Evolutionary conservation across 2,113 vertebrate species (phyloP).

Genomic region (Megaptera novaeangliae): DNA sequence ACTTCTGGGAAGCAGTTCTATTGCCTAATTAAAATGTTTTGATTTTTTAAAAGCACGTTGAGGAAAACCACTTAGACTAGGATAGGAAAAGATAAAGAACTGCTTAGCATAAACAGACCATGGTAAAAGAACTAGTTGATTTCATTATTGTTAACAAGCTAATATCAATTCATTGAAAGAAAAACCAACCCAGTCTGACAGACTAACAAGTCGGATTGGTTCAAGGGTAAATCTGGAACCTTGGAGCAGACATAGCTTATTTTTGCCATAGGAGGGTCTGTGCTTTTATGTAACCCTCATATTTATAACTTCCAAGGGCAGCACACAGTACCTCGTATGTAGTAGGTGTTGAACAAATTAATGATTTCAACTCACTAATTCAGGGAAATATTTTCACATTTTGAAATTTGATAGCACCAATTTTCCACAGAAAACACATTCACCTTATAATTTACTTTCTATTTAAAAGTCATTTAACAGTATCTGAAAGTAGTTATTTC

Average conservation of each 20-base stretch:
- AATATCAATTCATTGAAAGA: not conserved
- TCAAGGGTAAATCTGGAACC: not conserved
- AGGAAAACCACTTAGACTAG: not conserved
- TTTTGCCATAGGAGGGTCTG: not conserved
- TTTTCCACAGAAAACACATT: not conserved
- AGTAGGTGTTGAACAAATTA: not conserved
- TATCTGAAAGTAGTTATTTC: not conserved
- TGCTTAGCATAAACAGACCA: not conserved
- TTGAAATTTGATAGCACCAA: not conserved
- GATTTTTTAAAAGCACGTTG: not conserved
- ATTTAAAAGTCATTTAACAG: not conserved
- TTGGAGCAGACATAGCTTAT: not conserved
- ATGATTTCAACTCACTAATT: not conserved
- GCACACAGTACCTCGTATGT: not conserved
- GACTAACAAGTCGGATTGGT: not conserved
- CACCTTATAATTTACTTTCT: not conserved
- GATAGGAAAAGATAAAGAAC: not conserved
- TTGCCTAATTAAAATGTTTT: constrained; percentile 11
- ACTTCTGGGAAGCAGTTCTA: constrained; percentile 10
- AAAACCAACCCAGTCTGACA: not conserved
- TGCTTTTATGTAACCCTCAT: not conserved
- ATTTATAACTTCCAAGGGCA: not conserved
- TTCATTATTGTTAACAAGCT: not conserved
- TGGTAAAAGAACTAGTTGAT: not conserved
- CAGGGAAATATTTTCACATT: not conserved